Conservation (phyloP, 2,113 vertebrate genomes). For the Passer domesticus region DNA sequence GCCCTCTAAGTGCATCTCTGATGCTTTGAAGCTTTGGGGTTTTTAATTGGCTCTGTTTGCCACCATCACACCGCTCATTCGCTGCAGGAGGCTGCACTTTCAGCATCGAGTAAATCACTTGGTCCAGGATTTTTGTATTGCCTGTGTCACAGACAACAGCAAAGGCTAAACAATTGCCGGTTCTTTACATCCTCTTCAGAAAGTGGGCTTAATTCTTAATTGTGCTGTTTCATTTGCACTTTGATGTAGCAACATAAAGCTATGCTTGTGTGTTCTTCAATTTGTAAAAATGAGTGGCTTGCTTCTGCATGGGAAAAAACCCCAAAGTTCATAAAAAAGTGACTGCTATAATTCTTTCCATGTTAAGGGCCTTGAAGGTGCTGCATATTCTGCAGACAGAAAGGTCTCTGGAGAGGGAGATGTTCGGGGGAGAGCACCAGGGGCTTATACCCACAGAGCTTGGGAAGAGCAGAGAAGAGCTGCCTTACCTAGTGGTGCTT, state of each 20-base stretch:
- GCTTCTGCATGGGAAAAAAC: accelerated
- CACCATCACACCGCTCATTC: background rate
- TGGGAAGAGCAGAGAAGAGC: background rate
- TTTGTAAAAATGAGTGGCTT: background rate
- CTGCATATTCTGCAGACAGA: background rate
- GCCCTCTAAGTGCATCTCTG: background rate
- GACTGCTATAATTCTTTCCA: background rate
- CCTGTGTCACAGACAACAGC: background rate
- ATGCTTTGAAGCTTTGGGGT: background rate
- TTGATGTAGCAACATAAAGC: background rate
- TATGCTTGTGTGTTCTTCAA: background rate
- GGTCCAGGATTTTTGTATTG: background rate
- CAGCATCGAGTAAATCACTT: background rate
- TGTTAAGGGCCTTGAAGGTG: background rate
- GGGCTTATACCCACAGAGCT: background rate
- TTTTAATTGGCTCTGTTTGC: background rate
- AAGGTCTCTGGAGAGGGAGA: background rate
- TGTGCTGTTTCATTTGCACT: background rate
- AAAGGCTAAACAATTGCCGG: background rate
- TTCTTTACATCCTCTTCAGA: background rate
- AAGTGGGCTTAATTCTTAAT: background rate
- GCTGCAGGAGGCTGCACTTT: background rate
- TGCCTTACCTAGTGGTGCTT: background rate
- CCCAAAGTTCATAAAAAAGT: background rate
- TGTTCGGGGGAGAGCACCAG: background rate